phyloP scores from a whole-genome alignment of 2,113 vertebrate species.

The Lasiurus cinereus region DNA sequence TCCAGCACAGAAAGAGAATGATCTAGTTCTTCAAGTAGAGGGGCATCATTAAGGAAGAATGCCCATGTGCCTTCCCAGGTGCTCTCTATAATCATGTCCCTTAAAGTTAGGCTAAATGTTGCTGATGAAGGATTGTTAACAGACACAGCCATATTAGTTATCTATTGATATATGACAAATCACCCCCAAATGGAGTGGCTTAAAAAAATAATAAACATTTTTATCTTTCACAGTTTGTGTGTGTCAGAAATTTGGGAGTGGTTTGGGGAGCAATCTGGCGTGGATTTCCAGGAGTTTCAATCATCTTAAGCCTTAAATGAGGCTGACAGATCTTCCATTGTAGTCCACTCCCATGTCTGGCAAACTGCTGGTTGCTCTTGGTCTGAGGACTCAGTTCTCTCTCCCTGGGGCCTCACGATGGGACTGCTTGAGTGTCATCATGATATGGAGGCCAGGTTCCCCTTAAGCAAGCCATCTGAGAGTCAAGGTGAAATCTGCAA shows the following conservation, averaged over 20 bases:
- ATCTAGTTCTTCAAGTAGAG: too few species aligned
- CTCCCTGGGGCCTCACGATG: rapidly evolving
- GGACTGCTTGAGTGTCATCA: neutral
- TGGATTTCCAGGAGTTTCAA: neutral
- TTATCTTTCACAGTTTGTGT: neutral
- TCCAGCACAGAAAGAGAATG: too few species aligned
- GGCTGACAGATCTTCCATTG: neutral
- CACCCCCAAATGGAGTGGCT: neutral
- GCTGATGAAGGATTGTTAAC: neutral
- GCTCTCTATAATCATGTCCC: neutral
- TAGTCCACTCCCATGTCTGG: neutral
- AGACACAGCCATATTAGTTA: neutral
- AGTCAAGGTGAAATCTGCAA: neutral
- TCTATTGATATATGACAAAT: neutral
- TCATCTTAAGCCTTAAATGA: neutral
- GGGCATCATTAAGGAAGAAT: too few species aligned
- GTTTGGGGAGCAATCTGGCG: neutral
- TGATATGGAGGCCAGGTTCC: neutral
- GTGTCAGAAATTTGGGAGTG: neutral
- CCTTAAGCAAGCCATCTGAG: neutral
- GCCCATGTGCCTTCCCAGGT: too few species aligned
- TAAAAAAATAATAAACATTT: slow-evolving; percentile 1
- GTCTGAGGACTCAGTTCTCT: neutral
- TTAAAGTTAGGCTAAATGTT: neutral
- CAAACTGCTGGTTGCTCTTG: neutral